Percentiles rank a stretch among this genome's conserved stretches.
phyloP scores from a whole-genome alignment of 2,888 invertebrate species.

The Stegana nigrithorax region DNA sequence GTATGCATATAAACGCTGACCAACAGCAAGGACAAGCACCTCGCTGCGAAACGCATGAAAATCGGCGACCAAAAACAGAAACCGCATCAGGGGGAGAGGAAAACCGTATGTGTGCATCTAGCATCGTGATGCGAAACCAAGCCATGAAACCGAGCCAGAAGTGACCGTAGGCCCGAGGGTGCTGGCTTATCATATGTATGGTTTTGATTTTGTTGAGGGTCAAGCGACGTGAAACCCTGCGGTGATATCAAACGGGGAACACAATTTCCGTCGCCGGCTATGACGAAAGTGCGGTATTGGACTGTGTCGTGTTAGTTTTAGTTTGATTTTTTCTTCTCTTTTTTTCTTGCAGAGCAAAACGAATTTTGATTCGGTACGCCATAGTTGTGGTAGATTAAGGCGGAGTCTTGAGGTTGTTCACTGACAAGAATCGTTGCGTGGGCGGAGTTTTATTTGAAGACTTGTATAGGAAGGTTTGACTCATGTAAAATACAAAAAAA shows the following conservation, averaged over 20 bases:
- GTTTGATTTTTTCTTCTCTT: constrained; percentile 30
- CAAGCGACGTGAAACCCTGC: constrained; percentile 24
- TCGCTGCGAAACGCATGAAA: constrained; percentile 51
- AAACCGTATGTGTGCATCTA: constrained; percentile 29
- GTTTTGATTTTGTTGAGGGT: constrained; percentile 24
- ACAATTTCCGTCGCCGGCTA: constrained; percentile 17
- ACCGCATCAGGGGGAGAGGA: constrained; percentile 51
- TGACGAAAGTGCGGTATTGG: not conserved
- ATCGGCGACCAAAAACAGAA: constrained; percentile 52
- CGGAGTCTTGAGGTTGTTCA: not conserved
- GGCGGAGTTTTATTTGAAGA: not conserved
- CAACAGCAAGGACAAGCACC: constrained; percentile 49
- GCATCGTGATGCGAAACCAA: constrained; percentile 46
- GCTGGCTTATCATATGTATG: not conserved
- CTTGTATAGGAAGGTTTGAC: too few species aligned
- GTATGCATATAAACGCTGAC: constrained; percentile 15
- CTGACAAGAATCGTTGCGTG: not conserved
- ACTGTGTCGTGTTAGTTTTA: constrained; percentile 29
- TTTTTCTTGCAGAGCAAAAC: constrained; percentile 41
- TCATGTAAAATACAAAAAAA: too few species aligned
- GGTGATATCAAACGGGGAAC: constrained; percentile 4
- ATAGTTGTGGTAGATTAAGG: constrained; percentile 42
- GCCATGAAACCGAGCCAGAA: constrained; percentile 41
- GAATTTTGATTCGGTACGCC: constrained; percentile 51
- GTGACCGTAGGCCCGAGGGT: not conserved